These are phyloP conservation scores for Gari tellinella DNA, from an alignment of 2,888 invertebrate species.

Conservation along the genomic window DNA sequence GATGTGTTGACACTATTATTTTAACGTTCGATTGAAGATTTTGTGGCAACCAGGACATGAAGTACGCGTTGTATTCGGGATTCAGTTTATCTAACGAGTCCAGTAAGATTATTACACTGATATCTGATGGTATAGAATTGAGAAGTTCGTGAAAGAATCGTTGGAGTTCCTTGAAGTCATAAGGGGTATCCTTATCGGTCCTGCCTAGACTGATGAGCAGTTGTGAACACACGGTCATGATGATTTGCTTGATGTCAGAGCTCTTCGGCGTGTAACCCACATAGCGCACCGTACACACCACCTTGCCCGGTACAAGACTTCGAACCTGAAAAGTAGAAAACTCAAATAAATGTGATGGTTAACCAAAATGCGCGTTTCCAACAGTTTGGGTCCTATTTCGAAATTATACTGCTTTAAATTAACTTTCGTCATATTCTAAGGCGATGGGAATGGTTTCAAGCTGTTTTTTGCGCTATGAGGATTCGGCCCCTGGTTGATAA, in stretches of 20 bases:
- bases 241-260: constrained; percentile 73
- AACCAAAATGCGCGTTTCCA: too few relatives aligned
- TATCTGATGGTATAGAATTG: constrained; percentile 66
- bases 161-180: constrained; percentile 73
- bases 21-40: constrained; percentile 78
- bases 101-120: constrained; percentile 76
- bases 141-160: constrained; percentile 73
- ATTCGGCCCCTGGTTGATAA: too few relatives aligned
- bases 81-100: constrained; percentile 69
- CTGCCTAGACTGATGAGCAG: constrained; percentile 64
- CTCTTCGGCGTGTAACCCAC: constrained; percentile 74
- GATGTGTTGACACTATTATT: constrained; percentile 74
- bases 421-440: too few relatives aligned
- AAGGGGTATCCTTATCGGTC: constrained; percentile 61
- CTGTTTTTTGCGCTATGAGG: too few relatives aligned
- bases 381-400: too few relatives aligned
- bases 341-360: too few relatives aligned
- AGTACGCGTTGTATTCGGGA: constrained; percentile 73
- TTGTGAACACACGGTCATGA: constrained; percentile 78
- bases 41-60: constrained; percentile 79
- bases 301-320: constrained; percentile 51
- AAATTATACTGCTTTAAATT: too few relatives aligned
- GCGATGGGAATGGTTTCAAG: too few relatives aligned
- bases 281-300: constrained; percentile 73
- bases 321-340: constrained; percentile 61